Percentiles rank a stretch among this genome's conserved stretches.
phyloP scores from a whole-genome alignment of 1,140 invertebrate genomes.

The Apis mellifera region Amel_HAv3.1 CM009932.2:13856001-13856500 shows the following conservation, averaged over 20 bases:
- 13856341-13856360: constrained; percentile 72
- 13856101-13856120: constrained; percentile 70
- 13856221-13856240: constrained; percentile 45
- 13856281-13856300: constrained; percentile 70
- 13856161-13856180: constrained; percentile 65
- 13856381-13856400: constrained; percentile 77
- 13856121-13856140: constrained; percentile 35
- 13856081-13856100: constrained; percentile 59
- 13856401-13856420: constrained; percentile 70
- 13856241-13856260: constrained; percentile 71
- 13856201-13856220: constrained; percentile 39
- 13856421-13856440: constrained; percentile 46
- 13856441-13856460: too few species aligned
- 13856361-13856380: constrained; percentile 72
- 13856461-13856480: too few species aligned
- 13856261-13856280: constrained; percentile 67
- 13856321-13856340: constrained; percentile 73
- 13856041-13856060: constrained; percentile 67
- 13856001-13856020: constrained; percentile 40
- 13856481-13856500: too few species aligned
- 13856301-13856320: constrained; percentile 76
- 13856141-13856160: constrained; percentile 22
- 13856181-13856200: constrained; percentile 72
- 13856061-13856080: constrained; percentile 71
- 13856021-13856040: constrained; percentile 73